phyloP scores from a whole-genome alignment of 2,113 vertebrate genomes.

The Myrmecobius fasciatus region DNA sequence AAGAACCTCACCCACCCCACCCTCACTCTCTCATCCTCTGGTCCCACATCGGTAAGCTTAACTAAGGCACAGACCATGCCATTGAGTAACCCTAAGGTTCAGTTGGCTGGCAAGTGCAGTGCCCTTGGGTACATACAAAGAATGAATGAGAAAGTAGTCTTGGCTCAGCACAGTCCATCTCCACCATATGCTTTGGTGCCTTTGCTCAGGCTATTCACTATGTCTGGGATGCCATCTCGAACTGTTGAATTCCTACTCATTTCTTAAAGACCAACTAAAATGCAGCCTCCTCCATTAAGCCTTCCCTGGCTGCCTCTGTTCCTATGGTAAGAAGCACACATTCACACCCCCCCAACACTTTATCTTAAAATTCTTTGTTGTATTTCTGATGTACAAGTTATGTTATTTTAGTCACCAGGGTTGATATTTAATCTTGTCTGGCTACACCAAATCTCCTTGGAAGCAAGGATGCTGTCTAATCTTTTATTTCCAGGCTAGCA shows the following conservation, averaged over 20 bases:
- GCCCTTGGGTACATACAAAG: not conserved
- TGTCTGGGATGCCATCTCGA: not conserved
- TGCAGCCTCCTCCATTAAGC: not conserved
- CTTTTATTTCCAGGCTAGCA: not conserved
- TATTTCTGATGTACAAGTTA: not conserved
- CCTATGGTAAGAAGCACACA: not conserved
- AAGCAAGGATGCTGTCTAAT: not conserved
- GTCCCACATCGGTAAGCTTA: not conserved
- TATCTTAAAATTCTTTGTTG: not conserved
- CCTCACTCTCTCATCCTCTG: not conserved
- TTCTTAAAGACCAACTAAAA: not conserved
- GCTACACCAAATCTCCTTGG: not conserved
- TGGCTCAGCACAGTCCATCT: not conserved
- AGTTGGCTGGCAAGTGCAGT: not conserved
- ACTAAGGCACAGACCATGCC: not conserved
- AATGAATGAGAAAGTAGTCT: not conserved
- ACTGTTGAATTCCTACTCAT: not conserved
- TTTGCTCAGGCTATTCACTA: not conserved
- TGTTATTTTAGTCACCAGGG: not conserved
- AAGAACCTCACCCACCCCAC: not conserved
- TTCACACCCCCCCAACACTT: not conserved
- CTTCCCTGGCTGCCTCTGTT: not conserved
- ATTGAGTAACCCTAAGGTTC: not conserved
- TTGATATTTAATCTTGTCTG: not conserved
- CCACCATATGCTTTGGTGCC: not conserved